A percentile compares a stretch with the other conserved stretches of the same genome.
Evolutionary conservation across 1,140 invertebrate genomes (phyloP).

Genomic region (Asobara japonica): DNA sequence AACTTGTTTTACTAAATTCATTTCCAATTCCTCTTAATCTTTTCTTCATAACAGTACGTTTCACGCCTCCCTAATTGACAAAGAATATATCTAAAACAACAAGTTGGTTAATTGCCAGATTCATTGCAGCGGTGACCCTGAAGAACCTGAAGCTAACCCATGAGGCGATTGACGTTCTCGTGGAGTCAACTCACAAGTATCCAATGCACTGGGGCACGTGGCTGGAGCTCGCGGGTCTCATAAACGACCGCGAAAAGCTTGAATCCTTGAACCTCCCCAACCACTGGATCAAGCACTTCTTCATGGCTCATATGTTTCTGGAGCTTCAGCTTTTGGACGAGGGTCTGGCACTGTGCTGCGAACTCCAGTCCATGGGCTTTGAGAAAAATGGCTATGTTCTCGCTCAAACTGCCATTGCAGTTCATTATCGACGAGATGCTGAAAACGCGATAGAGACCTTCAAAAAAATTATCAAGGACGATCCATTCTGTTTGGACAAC

Average conservation of each 20-base stretch:
- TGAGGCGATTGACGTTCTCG: constrained; percentile 79
- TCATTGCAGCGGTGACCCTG: too few relatives aligned
- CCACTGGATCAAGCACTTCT: constrained; percentile 96
- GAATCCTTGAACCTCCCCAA: constrained; percentile 78
- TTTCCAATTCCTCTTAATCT: too few relatives aligned
- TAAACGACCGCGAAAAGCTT: constrained; percentile 80
- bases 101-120: too few relatives aligned
- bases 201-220: constrained; percentile 94
- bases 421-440: constrained; percentile 93
- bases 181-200: constrained; percentile 79
- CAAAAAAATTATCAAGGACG: constrained; percentile 80
- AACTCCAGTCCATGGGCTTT: constrained; percentile 83
- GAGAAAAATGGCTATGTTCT: constrained; percentile 89
- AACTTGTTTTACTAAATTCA: too few relatives aligned
- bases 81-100: too few relatives aligned
- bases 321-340: constrained; percentile 92
- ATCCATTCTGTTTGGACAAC: constrained; percentile 94
- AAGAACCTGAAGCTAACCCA: constrained; percentile 85
- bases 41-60: too few relatives aligned
- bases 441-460: constrained; percentile 90
- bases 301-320: constrained; percentile 89
- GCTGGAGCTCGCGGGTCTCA: constrained; percentile 88
- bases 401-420: constrained; percentile 90
- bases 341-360: constrained; percentile 84
- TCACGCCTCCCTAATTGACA: too few relatives aligned